Evolutionary conservation across 2,113 vertebrate species (phyloP).

Genomic region (Haliaeetus leucogaster): DNA sequence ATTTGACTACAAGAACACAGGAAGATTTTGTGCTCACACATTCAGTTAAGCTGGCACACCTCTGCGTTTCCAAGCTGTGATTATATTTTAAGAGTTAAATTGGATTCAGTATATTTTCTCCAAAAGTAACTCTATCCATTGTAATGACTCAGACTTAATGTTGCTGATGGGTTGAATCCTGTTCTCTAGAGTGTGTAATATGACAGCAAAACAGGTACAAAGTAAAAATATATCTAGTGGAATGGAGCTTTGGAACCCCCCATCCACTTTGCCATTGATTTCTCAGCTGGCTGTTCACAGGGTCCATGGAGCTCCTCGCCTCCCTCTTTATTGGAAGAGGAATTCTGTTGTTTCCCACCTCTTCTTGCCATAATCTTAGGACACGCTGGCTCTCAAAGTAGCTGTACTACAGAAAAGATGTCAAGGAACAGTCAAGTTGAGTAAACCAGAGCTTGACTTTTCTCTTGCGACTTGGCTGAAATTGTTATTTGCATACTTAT

Average conservation of each 20-base stretch:
- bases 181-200: background rate
- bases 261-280: background rate
- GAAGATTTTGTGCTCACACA: background rate
- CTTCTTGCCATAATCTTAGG: background rate
- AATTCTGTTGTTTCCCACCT: background rate
- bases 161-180: background rate
- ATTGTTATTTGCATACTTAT: background rate
- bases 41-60: background rate
- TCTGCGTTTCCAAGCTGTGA: background rate
- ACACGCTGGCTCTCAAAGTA: background rate
- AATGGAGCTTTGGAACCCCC: background rate
- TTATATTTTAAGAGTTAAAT: background rate
- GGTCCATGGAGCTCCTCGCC: accelerated
- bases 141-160: background rate
- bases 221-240: background rate
- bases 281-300: background rate
- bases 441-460: background rate
- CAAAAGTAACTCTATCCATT: background rate
- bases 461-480: background rate
- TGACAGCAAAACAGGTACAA: background rate
- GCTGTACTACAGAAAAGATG: background rate
- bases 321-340: background rate
- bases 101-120: background rate
- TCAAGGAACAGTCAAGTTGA: background rate
- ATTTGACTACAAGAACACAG: background rate